Percentiles rank a stretch among this genome's conserved stretches.
Conservation (phyloP, 2,888 invertebrate genomes). For the Plagiodera versicolora region DNA sequence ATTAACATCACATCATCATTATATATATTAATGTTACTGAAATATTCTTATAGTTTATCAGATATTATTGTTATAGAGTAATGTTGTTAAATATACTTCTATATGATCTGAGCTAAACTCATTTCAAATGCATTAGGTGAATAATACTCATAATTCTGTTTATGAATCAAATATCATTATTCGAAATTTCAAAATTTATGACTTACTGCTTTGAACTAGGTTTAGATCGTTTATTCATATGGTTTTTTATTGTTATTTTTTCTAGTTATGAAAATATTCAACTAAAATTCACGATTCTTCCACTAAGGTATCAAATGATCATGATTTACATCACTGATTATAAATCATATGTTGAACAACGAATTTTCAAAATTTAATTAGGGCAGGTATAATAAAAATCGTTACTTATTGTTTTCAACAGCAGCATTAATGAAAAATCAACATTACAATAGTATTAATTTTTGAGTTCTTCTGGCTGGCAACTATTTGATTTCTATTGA, state of each 20-base stretch:
- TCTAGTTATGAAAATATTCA: too few species aligned
- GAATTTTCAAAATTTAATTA: too few species aligned
- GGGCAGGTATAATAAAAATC: too few species aligned
- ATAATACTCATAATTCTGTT: background rate
- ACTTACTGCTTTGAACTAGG: background rate
- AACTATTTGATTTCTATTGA: too few species aligned
- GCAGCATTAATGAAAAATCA: too few species aligned
- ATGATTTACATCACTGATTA: background rate
- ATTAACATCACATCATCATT: constrained; percentile 26
- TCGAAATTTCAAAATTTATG: background rate
- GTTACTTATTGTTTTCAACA: too few species aligned
- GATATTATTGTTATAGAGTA: constrained; percentile 11
- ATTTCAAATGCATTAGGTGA: background rate
- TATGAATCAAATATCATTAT: too few species aligned
- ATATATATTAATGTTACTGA: constrained; percentile 15
- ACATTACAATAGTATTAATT: too few species aligned
- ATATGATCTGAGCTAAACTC: background rate
- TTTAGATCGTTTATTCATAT: background rate
- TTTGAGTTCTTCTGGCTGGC: too few species aligned
- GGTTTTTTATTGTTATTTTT: background rate
- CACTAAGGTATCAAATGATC: background rate
- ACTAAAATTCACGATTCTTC: background rate
- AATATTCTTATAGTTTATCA: background rate
- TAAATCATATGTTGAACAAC: too few species aligned
- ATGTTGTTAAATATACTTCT: background rate